Conservation (phyloP, 2,113 vertebrate genomes). For the Passer montanus region DNA sequence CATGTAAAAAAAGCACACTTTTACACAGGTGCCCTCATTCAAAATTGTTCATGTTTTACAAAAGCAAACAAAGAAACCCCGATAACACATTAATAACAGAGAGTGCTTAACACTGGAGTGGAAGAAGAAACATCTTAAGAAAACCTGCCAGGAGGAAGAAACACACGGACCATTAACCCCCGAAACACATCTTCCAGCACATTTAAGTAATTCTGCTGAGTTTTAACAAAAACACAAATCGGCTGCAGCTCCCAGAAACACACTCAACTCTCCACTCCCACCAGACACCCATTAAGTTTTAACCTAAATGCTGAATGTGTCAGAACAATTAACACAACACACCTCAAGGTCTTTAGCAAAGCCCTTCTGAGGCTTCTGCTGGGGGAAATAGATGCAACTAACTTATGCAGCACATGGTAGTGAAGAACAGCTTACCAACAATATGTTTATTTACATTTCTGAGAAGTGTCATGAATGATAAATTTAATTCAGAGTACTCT, state of each 20-base stretch:
- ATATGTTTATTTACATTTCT: not conserved
- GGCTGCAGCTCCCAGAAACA: not conserved
- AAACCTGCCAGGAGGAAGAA: constrained; percentile 7
- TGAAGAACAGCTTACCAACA: not conserved
- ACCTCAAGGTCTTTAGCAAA: constrained; percentile 16
- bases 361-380: not conserved
- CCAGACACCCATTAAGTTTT: constrained; percentile 27
- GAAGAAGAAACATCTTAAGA: constrained; percentile 1
- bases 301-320: constrained; percentile 12
- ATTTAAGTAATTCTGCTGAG: constrained; percentile 55
- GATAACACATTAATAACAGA: not conserved
- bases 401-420: not conserved
- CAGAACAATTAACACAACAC: constrained; percentile 33
- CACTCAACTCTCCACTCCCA: constrained; percentile 11
- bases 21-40: not conserved
- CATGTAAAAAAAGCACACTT: not conserved
- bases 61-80: not conserved
- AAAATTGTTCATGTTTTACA: not conserved
- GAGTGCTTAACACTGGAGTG: not conserved
- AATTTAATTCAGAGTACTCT: not conserved
- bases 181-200: constrained; percentile 11
- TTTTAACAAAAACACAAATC: constrained; percentile 38
- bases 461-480: not conserved
- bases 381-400: not conserved
- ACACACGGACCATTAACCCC: constrained; percentile 43